Percentiles rank a stretch among this genome's conserved stretches.
Evolutionary conservation across 2,888 invertebrate species (phyloP).

Genomic region (Caenorhabditis sulstoni): DNA sequence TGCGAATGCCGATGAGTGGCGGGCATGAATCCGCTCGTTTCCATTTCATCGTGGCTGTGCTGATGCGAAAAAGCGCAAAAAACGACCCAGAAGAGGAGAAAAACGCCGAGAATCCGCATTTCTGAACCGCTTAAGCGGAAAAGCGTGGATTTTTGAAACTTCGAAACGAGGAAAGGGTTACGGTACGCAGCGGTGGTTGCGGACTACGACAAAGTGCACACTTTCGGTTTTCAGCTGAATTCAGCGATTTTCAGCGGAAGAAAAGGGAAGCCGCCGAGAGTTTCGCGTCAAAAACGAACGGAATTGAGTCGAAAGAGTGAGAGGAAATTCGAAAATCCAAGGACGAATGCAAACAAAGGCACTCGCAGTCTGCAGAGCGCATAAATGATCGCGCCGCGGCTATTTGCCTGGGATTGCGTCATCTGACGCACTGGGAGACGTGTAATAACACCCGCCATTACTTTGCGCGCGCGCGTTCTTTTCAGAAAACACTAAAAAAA

Average conservation of each 20-base stretch:
- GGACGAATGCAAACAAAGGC: constrained; percentile 2
- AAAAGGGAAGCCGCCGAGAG: not conserved
- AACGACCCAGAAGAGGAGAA: not conserved
- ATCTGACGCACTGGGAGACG: constrained; percentile 40
- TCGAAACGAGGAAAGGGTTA: not conserved
- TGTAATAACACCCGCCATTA: constrained; percentile 40
- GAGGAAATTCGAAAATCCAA: not conserved
- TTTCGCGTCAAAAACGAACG: not conserved
- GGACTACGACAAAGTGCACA: not conserved
- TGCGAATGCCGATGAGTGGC: not conserved
- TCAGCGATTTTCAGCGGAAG: not conserved
- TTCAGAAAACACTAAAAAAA: too few relatives aligned
- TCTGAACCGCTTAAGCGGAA: not conserved
- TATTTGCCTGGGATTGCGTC: constrained; percentile 46
- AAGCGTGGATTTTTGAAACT: not conserved
- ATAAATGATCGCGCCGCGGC: constrained; percentile 19
- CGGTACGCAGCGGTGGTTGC: constrained; percentile 10
- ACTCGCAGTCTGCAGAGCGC: not conserved
- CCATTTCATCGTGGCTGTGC: constrained; percentile 25
- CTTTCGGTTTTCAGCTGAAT: not conserved
- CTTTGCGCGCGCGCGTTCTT: constrained; percentile 16
- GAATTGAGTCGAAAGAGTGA: not conserved
- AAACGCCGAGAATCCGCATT: constrained; percentile 22
- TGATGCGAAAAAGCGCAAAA: not conserved
- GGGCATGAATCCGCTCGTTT: constrained; percentile 9